phyloP scores from a whole-genome alignment of 2,888 invertebrate species.

The Charanyca ferruginea region DNA sequence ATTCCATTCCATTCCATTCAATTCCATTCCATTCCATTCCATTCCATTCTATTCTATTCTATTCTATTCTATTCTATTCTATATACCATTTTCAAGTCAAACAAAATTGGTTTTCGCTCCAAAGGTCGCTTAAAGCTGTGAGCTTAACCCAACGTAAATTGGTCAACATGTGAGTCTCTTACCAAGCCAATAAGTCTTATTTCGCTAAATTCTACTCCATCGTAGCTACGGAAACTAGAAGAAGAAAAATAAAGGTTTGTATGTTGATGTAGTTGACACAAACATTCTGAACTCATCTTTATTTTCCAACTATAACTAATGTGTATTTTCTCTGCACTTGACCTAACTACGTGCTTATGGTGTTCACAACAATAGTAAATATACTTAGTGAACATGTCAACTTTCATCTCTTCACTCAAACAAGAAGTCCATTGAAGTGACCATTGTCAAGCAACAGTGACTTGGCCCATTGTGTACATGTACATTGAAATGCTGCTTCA shows the following conservation, averaged over 20 bases:
- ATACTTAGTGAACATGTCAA: conserved; percentile 16
- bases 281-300: not conserved
- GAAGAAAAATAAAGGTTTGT: not conserved
- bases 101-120: conserved; percentile 10
- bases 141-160: conserved; percentile 12
- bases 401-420: conserved; percentile 44
- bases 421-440: conserved; percentile 31
- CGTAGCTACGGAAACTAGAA: not conserved
- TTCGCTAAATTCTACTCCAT: not conserved
- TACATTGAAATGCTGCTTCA: conserved; percentile 33
- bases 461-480: conserved; percentile 29
- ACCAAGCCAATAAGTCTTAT: conserved; percentile 15
- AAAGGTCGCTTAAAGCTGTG: not conserved
- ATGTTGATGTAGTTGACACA: not conserved
- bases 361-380: conserved; percentile 37
- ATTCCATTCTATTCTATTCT: no score
- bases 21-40: no score
- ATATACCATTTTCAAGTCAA: conserved; percentile 1
- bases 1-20: no score
- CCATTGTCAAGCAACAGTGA: conserved; percentile 36
- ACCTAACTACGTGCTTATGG: conserved; percentile 18
- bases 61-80: no score
- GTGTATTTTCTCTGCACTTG: conserved; percentile 40
- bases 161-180: conserved; percentile 14
- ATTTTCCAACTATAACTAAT: conserved; percentile 16